phyloP scores from a whole-genome alignment of 2,888 invertebrate species.

The Acleris laterana region DNA sequence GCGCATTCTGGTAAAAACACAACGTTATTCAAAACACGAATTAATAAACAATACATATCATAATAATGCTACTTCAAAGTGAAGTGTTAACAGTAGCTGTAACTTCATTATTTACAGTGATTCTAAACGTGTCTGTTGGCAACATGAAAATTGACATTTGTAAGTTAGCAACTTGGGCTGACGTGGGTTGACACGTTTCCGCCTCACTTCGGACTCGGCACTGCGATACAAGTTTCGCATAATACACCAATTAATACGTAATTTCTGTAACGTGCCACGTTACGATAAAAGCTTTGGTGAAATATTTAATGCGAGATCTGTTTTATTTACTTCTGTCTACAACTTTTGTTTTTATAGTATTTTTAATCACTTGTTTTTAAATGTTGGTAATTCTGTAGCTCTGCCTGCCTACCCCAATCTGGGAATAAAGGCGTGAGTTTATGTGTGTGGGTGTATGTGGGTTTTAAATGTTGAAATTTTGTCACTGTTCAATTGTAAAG shows the following conservation, averaged over 20 bases:
- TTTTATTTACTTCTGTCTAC: not conserved
- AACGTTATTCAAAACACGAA: too few species aligned
- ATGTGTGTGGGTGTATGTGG: too few species aligned
- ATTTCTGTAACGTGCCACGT: slow-evolving; percentile 25
- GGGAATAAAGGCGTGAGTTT: too few species aligned
- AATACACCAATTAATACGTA: slow-evolving; percentile 32
- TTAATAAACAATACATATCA: too few species aligned
- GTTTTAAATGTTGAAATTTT: too few species aligned
- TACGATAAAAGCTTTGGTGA: slow-evolving; percentile 1
- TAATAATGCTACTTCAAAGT: not conserved
- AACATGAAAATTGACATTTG: slow-evolving; percentile 39
- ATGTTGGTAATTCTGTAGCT: too few species aligned
- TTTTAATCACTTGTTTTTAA: too few species aligned
- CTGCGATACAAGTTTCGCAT: slow-evolving; percentile 12
- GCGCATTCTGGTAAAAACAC: too few species aligned
- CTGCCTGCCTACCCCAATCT: too few species aligned
- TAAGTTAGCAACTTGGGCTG: slow-evolving; percentile 33
- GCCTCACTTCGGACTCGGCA: slow-evolving; percentile 19
- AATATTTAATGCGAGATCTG: not conserved
- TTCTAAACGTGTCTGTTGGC: slow-evolving; percentile 33
- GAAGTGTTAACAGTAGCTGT: slow-evolving; percentile 11
- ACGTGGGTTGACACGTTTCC: slow-evolving; percentile 38
- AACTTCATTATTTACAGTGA: slow-evolving; percentile 22
- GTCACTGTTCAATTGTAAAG: too few species aligned
- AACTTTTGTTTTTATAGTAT: too few species aligned